Evolutionary conservation across 1,140 invertebrate species (phyloP), one percentile per base, ranked within the genome.

Genomic region (Lepidostoma basale): DNA sequence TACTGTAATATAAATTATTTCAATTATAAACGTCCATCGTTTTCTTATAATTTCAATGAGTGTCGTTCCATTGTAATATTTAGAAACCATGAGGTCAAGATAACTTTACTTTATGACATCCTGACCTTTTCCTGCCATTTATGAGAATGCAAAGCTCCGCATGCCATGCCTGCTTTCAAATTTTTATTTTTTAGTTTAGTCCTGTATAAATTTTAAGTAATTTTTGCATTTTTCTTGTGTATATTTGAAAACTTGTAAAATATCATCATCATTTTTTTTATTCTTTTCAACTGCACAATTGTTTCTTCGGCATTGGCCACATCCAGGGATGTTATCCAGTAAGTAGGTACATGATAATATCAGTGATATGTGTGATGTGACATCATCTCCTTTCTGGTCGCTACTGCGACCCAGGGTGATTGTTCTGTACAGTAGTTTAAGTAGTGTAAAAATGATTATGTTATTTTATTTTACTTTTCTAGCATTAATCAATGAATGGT

Each of bases 311-410:
- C 86, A 88, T 88, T 87, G 84, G 87, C 85, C 84, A 83, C 81
- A 83, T 82, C 81, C 87, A 90, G 88, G 89, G 88, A 89, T 89
- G 89, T 88, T 89, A 88, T 86, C 85, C 87, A 88, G 90, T 92
- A 91, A 92, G 90, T 91, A 90, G 87, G 78, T 73, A 73, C 60
- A 76, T 77, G 79, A 79, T 67, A 26, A 72, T 67, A 69, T 69
- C 63, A 58, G 56, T 62, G 66, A 72, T 36, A 52, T 62, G 63
- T 42, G 58, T 47, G 62, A 47, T 71, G 22, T 59, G 4, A 30
- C 12, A 30, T 56, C 28, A 40, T 36, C 12, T 40, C 20, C 54
- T 39, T 9, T 39, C 40, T 49, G 67, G 64, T 70, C 67, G 64
- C 54, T 47, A 69, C 49, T 28, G 36, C 59, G 65, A 67, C 40